Conservation (phyloP, 2,888 invertebrate genomes). For the Eristalinus aeneus region DNA sequence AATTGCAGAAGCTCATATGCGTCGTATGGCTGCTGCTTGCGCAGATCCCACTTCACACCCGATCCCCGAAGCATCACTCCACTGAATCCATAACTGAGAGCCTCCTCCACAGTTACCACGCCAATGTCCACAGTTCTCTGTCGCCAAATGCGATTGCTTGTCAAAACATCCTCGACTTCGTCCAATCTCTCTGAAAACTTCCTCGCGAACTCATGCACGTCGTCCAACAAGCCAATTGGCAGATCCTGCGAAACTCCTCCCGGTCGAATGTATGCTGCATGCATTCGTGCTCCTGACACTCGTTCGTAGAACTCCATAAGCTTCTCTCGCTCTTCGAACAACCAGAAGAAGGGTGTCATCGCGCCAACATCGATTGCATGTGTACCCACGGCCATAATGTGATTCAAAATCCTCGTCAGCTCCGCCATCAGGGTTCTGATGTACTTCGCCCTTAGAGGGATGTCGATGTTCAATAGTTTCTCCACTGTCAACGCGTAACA, state of each 20-base stretch:
- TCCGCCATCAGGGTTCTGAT: constrained; percentile 90
- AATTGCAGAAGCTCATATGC: constrained; percentile 91
- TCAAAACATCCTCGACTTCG: constrained; percentile 91
- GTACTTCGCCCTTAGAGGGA: constrained; percentile 89
- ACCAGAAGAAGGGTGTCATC: constrained; percentile 94
- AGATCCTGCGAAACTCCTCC: constrained; percentile 90
- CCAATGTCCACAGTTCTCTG: constrained; percentile 89
- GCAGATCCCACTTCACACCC: constrained; percentile 93
- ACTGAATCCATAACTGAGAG: constrained; percentile 87
- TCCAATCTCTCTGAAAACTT: constrained; percentile 88
- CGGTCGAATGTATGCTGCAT: constrained; percentile 90
- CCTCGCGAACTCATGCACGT: constrained; percentile 86
- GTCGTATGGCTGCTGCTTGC: constrained; percentile 92
- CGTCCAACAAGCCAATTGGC: constrained; percentile 89
- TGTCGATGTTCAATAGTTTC: constrained; percentile 89
- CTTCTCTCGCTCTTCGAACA: constrained; percentile 94
- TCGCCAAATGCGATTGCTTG: constrained; percentile 88
- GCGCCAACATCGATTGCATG: constrained; percentile 92
- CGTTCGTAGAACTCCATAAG: constrained; percentile 92
- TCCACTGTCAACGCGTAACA: constrained; percentile 90
- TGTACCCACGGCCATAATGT: constrained; percentile 88
- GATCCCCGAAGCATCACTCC: constrained; percentile 90
- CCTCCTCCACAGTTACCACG: constrained; percentile 87
- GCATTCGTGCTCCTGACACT: constrained; percentile 91
- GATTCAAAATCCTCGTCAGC: constrained; percentile 89